Evolutionary conservation across 2,888 invertebrate genomes (phyloP).

Genomic region (Trissolcus japonicus): DNA sequence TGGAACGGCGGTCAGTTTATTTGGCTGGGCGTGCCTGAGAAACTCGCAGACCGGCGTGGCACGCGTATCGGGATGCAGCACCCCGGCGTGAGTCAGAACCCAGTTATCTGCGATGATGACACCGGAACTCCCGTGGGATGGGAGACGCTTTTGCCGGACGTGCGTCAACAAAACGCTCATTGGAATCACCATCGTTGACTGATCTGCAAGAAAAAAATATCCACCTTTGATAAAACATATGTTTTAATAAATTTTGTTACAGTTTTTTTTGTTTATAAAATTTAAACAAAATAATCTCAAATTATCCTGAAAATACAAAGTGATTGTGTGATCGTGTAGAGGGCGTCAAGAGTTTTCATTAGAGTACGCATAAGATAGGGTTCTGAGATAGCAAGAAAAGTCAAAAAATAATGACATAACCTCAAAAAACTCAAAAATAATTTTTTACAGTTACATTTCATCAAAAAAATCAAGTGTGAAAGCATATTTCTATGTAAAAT

Average conservation of each 20-base stretch:
- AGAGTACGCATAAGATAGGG: too few relatives aligned
- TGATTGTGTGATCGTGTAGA: too few relatives aligned
- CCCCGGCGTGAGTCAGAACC: conserved; percentile 79
- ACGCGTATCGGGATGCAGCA: conserved; percentile 76
- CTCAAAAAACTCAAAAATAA: too few relatives aligned
- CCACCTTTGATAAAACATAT: not conserved
- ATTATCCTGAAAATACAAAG: too few relatives aligned
- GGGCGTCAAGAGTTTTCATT: too few relatives aligned
- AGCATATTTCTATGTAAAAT: too few relatives aligned
- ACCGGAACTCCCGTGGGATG: conserved; percentile 78
- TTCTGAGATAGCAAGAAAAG: too few relatives aligned
- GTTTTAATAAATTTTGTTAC: not conserved
- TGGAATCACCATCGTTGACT: conserved; percentile 68
- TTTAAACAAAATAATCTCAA: not conserved
- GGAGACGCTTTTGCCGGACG: conserved; percentile 66
- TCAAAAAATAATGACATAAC: too few relatives aligned
- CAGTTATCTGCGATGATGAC: conserved; percentile 78
- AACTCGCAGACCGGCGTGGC: conserved; percentile 43
- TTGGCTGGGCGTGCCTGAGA: conserved; percentile 49
- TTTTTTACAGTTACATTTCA: too few relatives aligned
- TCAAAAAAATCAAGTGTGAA: too few relatives aligned
- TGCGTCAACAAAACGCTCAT: conserved; percentile 78
- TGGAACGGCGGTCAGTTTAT: conserved; percentile 58
- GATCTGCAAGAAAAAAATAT: conserved; percentile 25
- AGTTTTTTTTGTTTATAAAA: too few relatives aligned